A percentile compares a stretch with the other conserved stretches of the same genome.
Conservation (phyloP, 2,797 vertebrate genomes). For the Rhinella marina region DNA sequence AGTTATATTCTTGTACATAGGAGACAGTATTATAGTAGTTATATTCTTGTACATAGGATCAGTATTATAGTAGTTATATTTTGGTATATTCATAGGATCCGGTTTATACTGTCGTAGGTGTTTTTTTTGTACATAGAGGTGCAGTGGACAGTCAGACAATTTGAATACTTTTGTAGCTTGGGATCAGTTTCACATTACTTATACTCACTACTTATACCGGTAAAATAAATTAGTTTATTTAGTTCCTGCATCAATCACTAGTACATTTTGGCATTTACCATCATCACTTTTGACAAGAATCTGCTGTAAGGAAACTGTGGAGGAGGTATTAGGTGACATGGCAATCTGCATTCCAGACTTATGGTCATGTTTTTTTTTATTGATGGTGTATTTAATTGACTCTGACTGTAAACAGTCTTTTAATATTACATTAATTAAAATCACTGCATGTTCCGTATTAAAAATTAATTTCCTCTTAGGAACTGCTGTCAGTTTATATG, state of each 20-base stretch:
- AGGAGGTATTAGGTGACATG: background rate
- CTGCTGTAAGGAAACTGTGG: background rate
- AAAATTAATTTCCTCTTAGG: conserved; percentile 1
- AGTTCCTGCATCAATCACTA: background rate
- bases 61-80: too few species aligned
- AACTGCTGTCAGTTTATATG: background rate
- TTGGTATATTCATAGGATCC: too few species aligned
- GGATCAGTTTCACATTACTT: too few species aligned
- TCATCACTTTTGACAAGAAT: background rate
- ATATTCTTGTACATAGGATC: too few species aligned
- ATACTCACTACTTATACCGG: too few species aligned
- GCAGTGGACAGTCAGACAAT: too few species aligned
- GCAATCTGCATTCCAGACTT: background rate
- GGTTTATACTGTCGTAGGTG: too few species aligned
- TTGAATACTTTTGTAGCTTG: background rate
- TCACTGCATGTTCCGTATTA: conserved; percentile 6
- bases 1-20: too few species aligned
- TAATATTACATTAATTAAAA: background rate
- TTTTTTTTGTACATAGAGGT: too few species aligned
- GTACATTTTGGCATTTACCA: background rate
- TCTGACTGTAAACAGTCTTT: background rate
- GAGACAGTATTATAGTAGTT: too few species aligned
- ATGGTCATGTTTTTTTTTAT: background rate
- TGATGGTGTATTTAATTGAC: background rate
- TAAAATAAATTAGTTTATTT: too few species aligned